A percentile compares a stretch with the other conserved stretches of the same genome.
Evolutionary conservation across 37 sponge, comb jelly and placozoan species (phyloP).

Genomic region (Amphimedon queenslandica): DNA sequence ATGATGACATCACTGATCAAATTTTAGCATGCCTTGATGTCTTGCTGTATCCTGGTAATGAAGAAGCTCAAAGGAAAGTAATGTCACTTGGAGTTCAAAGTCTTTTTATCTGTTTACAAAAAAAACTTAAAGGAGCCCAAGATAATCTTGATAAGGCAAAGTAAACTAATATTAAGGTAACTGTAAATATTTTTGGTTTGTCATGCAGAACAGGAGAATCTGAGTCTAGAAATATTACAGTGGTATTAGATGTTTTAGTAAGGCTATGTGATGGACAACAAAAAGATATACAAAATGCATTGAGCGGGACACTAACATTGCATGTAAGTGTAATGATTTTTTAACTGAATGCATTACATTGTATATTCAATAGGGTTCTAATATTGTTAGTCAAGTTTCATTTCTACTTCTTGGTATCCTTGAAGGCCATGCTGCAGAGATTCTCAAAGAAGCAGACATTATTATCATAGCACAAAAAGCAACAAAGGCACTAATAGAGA

Average conservation of each 20-base stretch:
- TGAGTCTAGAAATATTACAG: too few relatives aligned
- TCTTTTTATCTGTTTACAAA: neutral
- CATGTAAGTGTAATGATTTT: too few relatives aligned
- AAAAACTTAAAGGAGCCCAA: neutral
- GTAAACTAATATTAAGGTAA: too few relatives aligned
- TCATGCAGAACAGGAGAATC: too few relatives aligned
- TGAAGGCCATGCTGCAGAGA: too few relatives aligned
- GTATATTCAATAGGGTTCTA: neutral
- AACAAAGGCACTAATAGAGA: neutral
- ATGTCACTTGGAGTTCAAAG: neutral
- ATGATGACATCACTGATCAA: conserved; percentile 43
- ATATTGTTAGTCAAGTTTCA: conserved; percentile 1
- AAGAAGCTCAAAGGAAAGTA: conserved; percentile 31
- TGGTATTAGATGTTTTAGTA: too few relatives aligned
- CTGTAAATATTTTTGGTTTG: too few relatives aligned
- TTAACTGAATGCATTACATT: too few relatives aligned
- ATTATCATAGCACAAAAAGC: neutral
- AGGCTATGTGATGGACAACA: too few relatives aligned
- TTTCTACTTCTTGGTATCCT: neutral
- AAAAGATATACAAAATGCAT: too few relatives aligned
- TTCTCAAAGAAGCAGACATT: neutral
- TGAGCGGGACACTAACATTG: too few relatives aligned
- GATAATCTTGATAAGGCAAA: neutral
- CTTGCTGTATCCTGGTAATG: conserved; percentile 51
- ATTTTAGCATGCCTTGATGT: conserved; percentile 58